Evolutionary conservation across 2,888 invertebrate genomes (phyloP), one percentile per base, ranked within the genome.

Genomic region (Leucania comma): DNA sequence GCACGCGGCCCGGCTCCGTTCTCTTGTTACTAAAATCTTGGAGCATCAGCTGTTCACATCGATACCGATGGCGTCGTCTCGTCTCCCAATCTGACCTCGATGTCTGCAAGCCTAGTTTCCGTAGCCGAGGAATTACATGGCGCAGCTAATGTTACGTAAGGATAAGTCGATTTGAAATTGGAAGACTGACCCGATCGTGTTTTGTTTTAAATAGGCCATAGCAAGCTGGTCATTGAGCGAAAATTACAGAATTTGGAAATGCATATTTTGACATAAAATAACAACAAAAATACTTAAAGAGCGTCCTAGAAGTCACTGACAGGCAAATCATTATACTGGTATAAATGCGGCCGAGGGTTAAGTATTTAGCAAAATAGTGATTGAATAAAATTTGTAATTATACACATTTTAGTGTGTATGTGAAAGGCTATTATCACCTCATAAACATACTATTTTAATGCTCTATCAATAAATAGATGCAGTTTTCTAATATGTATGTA

Each of bases 31-130:
- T 93, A 88, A 93, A 90, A 90, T 90, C 89, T 90, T 90, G 89
- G 84, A 86, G 88, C 88, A 94, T 94, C 94, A 94, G 94, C 94
- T 94, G 94, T 91, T 93, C 88, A 87, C 90, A 93, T 95, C 95
- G 93, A 95, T 95, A 95, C 81, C 90, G 82, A 75, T 90, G 95
- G 95, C 95, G 95, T 89, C 95, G 93, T 89, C 92, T 91, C 87
- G 95, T 95, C 95, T 95, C 88, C 87, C 85, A 85, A 85, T 87
- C 86, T 93, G 94, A 94, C 95, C 95, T 89, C 93, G 90, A 91
- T 94, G 92, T 93, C 90, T 89, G 81, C 84, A 89, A 88, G 87
- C 90, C 93, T 90, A 90, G 84, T 88, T 87, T 86, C 80, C 76
- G 74, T 58, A 73, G 57, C 73, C 68, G 69, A 66, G 64, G 77